Conservation (phyloP, 2,113 vertebrate genomes). For the Ctenodactylus gundi region DNA sequence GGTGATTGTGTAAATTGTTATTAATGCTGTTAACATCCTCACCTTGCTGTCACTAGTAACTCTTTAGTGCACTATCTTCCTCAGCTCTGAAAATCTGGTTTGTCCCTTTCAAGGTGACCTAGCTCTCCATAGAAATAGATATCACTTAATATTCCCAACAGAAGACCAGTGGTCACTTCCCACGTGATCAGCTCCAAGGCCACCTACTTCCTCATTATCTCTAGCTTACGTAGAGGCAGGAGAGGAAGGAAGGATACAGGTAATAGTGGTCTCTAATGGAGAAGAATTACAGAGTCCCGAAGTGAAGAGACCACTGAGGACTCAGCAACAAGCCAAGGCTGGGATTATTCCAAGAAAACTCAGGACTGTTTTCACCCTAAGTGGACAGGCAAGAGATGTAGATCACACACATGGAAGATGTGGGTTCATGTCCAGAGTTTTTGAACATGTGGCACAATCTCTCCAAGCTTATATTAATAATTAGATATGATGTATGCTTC, state of each 20-base stretch:
- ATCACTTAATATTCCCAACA: background rate
- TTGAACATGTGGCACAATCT: background rate
- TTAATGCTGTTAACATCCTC: background rate
- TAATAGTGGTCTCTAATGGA: too few species aligned
- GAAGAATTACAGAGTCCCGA: too few species aligned
- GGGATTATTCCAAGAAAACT: background rate
- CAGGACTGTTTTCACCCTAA: background rate
- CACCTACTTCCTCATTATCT: background rate
- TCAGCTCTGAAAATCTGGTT: background rate
- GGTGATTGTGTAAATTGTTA: background rate
- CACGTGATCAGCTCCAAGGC: too few species aligned
- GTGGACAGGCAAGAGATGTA: background rate
- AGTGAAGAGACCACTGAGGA: background rate
- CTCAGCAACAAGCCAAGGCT: background rate
- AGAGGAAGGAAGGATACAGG: rapidly evolving
- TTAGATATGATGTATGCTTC: background rate
- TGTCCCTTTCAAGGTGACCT: background rate
- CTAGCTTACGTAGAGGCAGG: rapidly evolving
- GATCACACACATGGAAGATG: background rate
- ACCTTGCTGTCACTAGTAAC: too few species aligned
- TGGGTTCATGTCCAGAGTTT: background rate
- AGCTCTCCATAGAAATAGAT: background rate
- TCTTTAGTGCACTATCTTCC: background rate
- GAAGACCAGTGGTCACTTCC: rapidly evolving
- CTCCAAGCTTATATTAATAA: background rate